A percentile compares a stretch with the other conserved stretches of the same genome.
Evolutionary conservation across 2,113 vertebrate species (phyloP).

Genomic region (Ursus arctos): DNA sequence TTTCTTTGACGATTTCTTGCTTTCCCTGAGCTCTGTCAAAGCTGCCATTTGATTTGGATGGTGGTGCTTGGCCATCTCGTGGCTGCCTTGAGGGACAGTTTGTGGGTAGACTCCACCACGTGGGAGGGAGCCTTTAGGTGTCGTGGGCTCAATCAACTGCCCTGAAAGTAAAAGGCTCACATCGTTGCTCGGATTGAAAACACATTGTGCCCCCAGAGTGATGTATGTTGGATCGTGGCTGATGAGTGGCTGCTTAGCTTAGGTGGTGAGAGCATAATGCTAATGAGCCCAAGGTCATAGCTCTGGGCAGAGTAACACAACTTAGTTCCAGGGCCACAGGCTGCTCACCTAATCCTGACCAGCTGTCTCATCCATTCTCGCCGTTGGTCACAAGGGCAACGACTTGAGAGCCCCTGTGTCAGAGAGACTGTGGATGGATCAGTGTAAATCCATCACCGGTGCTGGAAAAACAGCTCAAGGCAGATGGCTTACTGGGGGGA

Average conservation of each 20-base stretch:
- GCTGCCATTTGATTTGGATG: not conserved
- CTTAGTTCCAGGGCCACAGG: slow-evolving; percentile 36
- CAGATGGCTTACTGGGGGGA: not conserved
- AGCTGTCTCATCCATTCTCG: slow-evolving; percentile 73
- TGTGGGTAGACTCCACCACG: not conserved
- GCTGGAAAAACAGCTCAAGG: slow-evolving; percentile 66
- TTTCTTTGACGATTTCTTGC: not conserved
- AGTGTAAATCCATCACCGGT: slow-evolving; percentile 66
- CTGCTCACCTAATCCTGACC: slow-evolving; percentile 66
- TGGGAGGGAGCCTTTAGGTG: not conserved
- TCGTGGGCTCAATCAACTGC: not conserved
- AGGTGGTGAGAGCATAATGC: slow-evolving; percentile 13
- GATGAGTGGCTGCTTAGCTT: slow-evolving; percentile 37
- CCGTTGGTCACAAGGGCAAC: slow-evolving; percentile 61
- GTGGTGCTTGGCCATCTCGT: not conserved
- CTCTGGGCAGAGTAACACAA: slow-evolving; percentile 28
- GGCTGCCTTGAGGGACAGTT: not conserved
- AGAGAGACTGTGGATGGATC: slow-evolving; percentile 63
- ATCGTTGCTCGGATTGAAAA: not conserved
- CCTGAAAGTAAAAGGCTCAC: not conserved
- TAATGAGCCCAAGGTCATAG: slow-evolving; percentile 50
- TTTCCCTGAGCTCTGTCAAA: not conserved
- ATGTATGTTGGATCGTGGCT: not conserved
- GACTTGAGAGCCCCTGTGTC: slow-evolving; percentile 52
- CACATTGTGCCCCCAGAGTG: not conserved